Base-by-base conservation (phyloP, 2,113 vertebrate species). In the Pelecanoides urinatrix region DNA sequence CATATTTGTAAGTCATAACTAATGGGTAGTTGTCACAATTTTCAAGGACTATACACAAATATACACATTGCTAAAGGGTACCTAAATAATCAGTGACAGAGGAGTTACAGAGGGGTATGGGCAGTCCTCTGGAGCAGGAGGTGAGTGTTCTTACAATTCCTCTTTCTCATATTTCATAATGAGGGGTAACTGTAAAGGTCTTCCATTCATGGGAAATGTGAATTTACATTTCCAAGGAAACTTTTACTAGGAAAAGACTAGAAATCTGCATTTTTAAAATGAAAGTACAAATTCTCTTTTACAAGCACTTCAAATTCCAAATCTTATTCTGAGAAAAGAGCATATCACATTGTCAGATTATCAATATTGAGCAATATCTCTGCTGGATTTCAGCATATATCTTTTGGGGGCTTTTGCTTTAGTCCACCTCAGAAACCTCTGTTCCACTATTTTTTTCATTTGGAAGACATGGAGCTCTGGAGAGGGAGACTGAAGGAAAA, bases 131-230 rank as follows among this genome's bases (percentile, higher is more conserved):
- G 34, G 18, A 71, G 61, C 9, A 76, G 29, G 6, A 47, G 11
- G 1, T 18, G 6, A 16, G 11, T 19, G 22, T 13, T 34, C 40
- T 84, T 34, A 47, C 23, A 52, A 16, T 52, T 92, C 4, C 7
- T 40, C 22, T 26, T 67, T 49, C 65, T 52, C 5, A 0, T 45
- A 8, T 71, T 79, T 52, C 21, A 13, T 52, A 62, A 23, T 14
- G 7, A 40, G 40, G 10, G 4, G 5, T 40, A 91, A 34, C 19
- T 40, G 4, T 25, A 63, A 65, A 79, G 6, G 8, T 56, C 30
- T 71, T 87, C 38, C 12, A 49, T 38, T 63, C 49, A 47, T 0
- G 0, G 15, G 7, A 92, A 68, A 12, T 1, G 1, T 30, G 8
- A 75, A 16, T 55, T 84, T 62, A 74, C 6, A 63, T 34, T 80